phyloP scores from a whole-genome alignment of 2,797 vertebrate species.

The Mus caroli region DNA sequence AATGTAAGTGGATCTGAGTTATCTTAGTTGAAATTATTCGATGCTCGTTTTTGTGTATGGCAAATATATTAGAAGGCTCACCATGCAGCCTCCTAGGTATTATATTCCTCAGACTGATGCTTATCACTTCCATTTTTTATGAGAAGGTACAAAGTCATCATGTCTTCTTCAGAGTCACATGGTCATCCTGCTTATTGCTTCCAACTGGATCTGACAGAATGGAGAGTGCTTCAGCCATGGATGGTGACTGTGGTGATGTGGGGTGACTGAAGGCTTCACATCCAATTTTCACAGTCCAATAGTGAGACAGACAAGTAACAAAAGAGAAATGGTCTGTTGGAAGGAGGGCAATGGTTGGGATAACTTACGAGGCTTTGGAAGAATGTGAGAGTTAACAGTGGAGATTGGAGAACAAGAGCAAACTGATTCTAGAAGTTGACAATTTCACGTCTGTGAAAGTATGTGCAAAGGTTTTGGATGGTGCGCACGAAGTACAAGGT shows the following conservation, averaged over 20 bases:
- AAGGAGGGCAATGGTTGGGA: not conserved
- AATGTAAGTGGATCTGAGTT: not conserved
- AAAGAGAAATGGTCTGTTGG: not conserved
- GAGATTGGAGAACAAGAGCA: not conserved
- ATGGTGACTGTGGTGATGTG: not conserved
- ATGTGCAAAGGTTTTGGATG: not conserved
- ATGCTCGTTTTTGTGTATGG: not conserved
- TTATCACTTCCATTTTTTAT: not conserved
- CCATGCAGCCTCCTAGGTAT: accelerated
- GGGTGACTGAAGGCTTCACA: not conserved
- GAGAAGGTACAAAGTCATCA: not conserved
- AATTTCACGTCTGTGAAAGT: not conserved
- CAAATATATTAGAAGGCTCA: not conserved
- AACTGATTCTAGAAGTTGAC: not conserved
- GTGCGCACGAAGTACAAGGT: not conserved
- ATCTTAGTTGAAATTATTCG: not conserved
- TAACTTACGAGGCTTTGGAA: not conserved
- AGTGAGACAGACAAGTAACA: not conserved
- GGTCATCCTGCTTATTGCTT: not conserved
- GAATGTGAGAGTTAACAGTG: not conserved
- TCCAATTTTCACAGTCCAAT: not conserved
- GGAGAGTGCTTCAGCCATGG: no score
- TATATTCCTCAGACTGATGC: not conserved
- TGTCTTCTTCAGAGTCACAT: not conserved
- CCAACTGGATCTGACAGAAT: not conserved